A percentile compares a stretch with the other conserved stretches of the same genome.
Evolutionary conservation across 1,140 invertebrate species (phyloP).

Genomic region (Brachystomella parvula): DNA sequence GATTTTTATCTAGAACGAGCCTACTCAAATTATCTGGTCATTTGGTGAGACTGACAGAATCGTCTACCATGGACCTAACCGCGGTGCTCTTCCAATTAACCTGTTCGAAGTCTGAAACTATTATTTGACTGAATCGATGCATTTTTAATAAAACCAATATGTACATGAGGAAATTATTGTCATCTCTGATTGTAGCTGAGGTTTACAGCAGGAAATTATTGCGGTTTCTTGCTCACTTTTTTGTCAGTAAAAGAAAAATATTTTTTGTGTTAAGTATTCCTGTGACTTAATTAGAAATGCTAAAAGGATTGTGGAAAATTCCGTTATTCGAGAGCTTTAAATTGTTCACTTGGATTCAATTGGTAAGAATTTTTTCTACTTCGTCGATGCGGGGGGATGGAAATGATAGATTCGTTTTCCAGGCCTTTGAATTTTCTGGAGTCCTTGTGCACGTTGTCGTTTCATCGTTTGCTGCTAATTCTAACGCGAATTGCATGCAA

Average conservation of each 20-base stretch:
- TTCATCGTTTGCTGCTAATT: neutral
- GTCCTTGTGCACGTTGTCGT: neutral
- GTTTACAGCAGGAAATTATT: neutral
- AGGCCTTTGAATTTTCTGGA: neutral
- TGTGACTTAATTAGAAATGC: neutral
- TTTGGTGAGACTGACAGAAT: slow-evolving; percentile 18
- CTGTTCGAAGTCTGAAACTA: slow-evolving; percentile 16
- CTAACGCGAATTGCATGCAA: neutral
- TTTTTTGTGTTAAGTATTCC: neutral
- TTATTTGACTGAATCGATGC: neutral
- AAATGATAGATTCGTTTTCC: neutral
- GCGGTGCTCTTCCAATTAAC: slow-evolving; percentile 16
- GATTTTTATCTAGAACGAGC: slow-evolving; percentile 11
- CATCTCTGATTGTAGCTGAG: neutral
- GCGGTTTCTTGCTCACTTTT: neutral
- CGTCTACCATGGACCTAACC: slow-evolving; percentile 15
- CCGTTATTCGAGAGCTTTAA: no score
- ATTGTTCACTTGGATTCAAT: no score
- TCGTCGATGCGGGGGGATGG: no score
- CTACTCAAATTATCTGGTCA: slow-evolving; percentile 22
- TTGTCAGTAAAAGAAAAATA: neutral
- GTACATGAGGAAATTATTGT: neutral
- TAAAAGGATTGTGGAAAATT: no score
- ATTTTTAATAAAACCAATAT: slow-evolving; percentile 6
- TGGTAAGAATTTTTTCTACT: no score